phyloP scores from a whole-genome alignment of 2,888 invertebrate species.

The Eudasyphora cyanicolor region DNA sequence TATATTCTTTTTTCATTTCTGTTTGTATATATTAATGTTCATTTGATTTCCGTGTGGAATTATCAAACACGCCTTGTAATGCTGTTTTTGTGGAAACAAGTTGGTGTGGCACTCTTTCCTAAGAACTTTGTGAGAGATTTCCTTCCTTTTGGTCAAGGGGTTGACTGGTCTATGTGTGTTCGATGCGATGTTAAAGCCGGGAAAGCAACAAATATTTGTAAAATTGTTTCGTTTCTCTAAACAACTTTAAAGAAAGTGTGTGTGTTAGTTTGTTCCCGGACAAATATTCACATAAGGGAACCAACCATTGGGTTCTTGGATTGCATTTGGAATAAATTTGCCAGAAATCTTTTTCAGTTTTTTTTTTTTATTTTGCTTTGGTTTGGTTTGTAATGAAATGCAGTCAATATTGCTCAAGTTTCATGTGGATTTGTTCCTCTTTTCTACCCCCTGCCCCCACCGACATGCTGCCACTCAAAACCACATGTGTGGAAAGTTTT shows the following conservation, averaged over 20 bases:
- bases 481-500: constrained; percentile 32
- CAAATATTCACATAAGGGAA: neutral
- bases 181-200: too few relatives aligned
- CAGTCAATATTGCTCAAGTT: constrained; percentile 28
- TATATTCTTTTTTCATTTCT: neutral
- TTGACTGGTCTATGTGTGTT: too few relatives aligned
- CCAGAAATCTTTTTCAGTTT: neutral
- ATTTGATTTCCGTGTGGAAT: constrained; percentile 36
- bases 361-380: neutral
- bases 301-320: neutral
- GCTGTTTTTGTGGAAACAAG: too few relatives aligned
- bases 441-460: neutral
- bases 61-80: too few relatives aligned
- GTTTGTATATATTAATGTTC: constrained; percentile 18
- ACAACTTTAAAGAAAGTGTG: neutral
- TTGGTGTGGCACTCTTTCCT: too few relatives aligned
- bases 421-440: neutral
- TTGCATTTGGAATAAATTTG: constrained; percentile 10
- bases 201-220: neutral
- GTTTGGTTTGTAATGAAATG: constrained; percentile 29
- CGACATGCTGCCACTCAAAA: constrained; percentile 18
- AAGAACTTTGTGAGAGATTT: too few relatives aligned
- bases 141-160: neutral
- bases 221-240: neutral
- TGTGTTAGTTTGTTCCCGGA: neutral